phyloP scores from a whole-genome alignment of 2,113 vertebrate species.

The Felis catus region DNA sequence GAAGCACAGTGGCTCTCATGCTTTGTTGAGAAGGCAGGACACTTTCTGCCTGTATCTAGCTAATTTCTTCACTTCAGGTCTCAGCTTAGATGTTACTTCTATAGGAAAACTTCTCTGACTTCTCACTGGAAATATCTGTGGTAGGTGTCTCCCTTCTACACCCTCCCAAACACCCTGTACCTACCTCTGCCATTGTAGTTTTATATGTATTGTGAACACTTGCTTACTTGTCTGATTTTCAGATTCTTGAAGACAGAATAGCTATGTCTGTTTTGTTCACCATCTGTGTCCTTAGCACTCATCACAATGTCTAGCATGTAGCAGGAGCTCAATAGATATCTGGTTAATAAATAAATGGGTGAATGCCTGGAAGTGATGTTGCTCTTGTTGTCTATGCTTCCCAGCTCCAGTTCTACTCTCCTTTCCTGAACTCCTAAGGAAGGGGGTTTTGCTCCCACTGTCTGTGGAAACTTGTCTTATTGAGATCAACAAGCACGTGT shows the following conservation, averaged over 20 bases:
- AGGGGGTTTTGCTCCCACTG: neutral
- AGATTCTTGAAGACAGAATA: neutral
- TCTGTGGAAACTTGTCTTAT: neutral
- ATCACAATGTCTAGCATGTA: neutral
- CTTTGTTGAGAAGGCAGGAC: neutral
- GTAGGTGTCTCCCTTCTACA: neutral
- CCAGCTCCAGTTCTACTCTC: neutral
- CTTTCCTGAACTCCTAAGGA: neutral
- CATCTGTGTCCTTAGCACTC: neutral
- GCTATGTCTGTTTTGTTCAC: neutral
- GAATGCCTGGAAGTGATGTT: neutral
- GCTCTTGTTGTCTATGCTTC: neutral
- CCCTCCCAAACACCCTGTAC: neutral
- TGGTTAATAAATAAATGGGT: neutral
- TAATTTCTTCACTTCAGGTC: neutral
- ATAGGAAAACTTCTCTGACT: neutral
- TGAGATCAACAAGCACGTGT: neutral
- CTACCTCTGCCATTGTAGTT: neutral
- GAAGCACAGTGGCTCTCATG: neutral
- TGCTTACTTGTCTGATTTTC: neutral
- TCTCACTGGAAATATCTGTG: neutral
- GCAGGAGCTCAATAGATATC: neutral
- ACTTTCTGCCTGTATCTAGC: neutral
- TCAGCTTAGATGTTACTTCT: neutral
- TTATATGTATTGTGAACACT: neutral